A percentile compares a stretch with the other conserved stretches of the same genome.
These are phyloP conservation scores for Pterois miles DNA, from an alignment of 2,797 vertebrate species.

Conservation along the genomic window DNA sequence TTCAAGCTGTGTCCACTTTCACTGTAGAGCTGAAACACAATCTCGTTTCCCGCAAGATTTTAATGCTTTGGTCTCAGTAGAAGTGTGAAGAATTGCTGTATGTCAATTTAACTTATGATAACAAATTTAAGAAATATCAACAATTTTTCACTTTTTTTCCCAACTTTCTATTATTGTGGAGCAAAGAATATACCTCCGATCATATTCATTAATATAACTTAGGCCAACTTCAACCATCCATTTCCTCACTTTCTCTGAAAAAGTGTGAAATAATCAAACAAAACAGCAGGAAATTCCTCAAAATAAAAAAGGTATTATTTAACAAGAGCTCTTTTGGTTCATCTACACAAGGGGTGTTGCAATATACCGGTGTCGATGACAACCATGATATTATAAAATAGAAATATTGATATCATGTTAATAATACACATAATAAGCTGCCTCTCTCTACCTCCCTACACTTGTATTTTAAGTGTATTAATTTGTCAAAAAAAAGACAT, in stretches of 20 bases:
- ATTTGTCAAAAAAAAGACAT: no score
- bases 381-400: no score
- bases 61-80: neutral
- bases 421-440: no score
- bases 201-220: neutral
- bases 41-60: neutral
- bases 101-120: neutral
- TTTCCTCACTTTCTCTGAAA: neutral
- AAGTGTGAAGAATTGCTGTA: neutral
- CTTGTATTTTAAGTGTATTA: no score
- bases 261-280: neutral
- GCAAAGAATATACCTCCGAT: neutral
- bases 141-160: neutral
- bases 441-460: no score
- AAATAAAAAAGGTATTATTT: neutral
- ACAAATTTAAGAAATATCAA: neutral
- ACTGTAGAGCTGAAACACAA: conserved; percentile 33
- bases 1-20: conserved; percentile 28
- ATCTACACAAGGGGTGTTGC: neutral
- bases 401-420: no score
- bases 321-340: neutral
- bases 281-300: neutral
- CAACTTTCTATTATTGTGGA: neutral
- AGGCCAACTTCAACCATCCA: neutral
- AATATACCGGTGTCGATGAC: no score